Base-by-base conservation (phyloP, 2,888 invertebrate genomes). In the Amphipyra berbera region DNA sequence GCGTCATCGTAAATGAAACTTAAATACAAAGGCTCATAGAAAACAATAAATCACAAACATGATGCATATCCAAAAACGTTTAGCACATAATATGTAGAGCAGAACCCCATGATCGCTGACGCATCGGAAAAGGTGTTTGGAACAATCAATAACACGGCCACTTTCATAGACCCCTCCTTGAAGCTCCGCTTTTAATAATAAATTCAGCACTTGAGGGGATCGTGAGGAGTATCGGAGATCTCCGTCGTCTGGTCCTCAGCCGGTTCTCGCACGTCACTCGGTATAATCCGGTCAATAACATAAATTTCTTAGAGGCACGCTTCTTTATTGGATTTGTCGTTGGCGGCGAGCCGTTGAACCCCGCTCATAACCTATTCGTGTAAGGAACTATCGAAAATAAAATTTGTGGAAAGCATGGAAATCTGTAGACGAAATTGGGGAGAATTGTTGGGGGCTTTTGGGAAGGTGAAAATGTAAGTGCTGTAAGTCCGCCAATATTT, bases 241-340 rank as follows among this genome's bases (percentile, higher is more conserved):
- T 84, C 10, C 27, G 27, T 79, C 74, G 46, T 49, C 77, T 91
- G 90, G 93, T 78, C 77, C 78, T 77, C 79, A 82, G 77, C 81
- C 84, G 82, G 84, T 84, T 88, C 87, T 89, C 88, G 83, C 90
- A 90, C 90, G 92, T 92, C 92, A 91, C 85, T 88, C 85, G 83
- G 82, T 86, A 92, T 92, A 93, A 92, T 91, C 90, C 90, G 92
- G 91, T 91, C 92, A 93, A 92, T 93, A 92, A 92, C 92, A 93
- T 93, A 93, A 91, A 92, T 92, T 92, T 92, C 87, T 91, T 86
- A 81, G 85, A 88, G 88, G 88, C 89, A 88, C 83, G 88, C 83
- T 88, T 89, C 92, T 91, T 91, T 93, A 93, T 93, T 92, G 90
- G 89, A 91, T 92, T 92, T 89, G 90, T 88, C 91, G 89, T 87